Percentiles rank a stretch among this genome's conserved stretches.
Evolutionary conservation across 2,113 vertebrate species (phyloP).

Genomic region (cattle (Bos taurus)): ARS-UCD2.0 NC_037340.1:82888501-82889000

Average conservation of each 20-base stretch:
- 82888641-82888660: background rate
- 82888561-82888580: background rate
- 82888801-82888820: background rate
- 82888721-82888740: background rate
- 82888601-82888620: background rate
- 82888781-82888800: background rate
- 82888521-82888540: background rate
- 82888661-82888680: accelerated
- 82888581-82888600: background rate
- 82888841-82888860: background rate
- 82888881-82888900: background rate
- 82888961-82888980: background rate
- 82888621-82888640: accelerated
- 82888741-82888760: background rate
- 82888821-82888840: background rate
- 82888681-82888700: accelerated
- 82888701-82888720: background rate
- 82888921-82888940: background rate
- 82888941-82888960: background rate
- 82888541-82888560: background rate
- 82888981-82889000: accelerated
- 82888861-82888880: too few species aligned
- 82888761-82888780: background rate
- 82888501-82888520: too few species aligned
- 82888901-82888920: background rate